Evolutionary conservation across 2,888 invertebrate genomes (phyloP), one percentile per base, ranked within the genome.

Genomic region (Polyommatus iphigenia): DNA sequence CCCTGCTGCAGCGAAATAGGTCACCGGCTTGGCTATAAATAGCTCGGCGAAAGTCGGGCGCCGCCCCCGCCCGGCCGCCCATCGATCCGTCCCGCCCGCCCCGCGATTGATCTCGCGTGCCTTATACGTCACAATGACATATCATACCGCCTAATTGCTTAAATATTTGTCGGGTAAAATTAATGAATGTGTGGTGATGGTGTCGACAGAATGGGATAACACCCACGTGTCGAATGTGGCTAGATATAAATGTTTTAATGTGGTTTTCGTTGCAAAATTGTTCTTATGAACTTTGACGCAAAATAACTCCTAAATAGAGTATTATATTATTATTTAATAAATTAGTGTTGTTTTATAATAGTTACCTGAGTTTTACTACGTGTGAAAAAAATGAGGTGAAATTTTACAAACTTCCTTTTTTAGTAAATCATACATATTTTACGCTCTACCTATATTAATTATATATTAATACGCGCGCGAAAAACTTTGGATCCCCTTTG

Each of bases 21-120:
- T 94, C 94, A 93, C 93, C 93, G 92, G 93, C 93, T 92, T 92
- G 89, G 91, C 92, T 94, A 93, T 93, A 93, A 93, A 94, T 94
- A 94, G 94, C 93, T 91, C 88, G 91, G 91, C 87, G 91, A 92
- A 93, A 93, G 93, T 92, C 91, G 92, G 92, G 90, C 92, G 91
- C 90, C 91, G 88, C 90, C 92, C 90, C 91, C 87, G 89, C 87
- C 89, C 91, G 84, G 82, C 82, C 81, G 82, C 83, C 85, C 84
- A 85, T 85, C 85, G 85, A 84, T 84, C 81, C 80, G 46, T 78
- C 81, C 78, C 77, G 79, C 77, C 78, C 78, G 75, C 78, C 79
- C 67, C 67, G 29, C 67, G 67, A 67, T 67, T 67, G 67, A 67
- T 32, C 67, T 67, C 80, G 77, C 76, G 76, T 77, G 78, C 81